phyloP scores from a whole-genome alignment of 2,797 vertebrate genomes.

The Enteromius treurensis region DNA sequence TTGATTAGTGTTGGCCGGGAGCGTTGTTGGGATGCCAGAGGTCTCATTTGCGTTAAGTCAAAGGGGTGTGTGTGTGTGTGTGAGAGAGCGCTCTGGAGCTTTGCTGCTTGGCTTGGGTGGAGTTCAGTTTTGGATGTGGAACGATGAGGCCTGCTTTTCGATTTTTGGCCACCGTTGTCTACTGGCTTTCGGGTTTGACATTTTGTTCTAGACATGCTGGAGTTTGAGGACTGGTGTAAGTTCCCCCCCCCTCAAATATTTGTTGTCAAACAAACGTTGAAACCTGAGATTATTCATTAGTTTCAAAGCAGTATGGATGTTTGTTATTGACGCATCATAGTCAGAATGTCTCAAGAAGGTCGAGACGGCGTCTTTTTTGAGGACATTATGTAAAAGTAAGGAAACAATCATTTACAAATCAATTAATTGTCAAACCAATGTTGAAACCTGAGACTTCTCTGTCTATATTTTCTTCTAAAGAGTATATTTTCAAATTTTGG shows the following conservation, averaged over 20 bases:
- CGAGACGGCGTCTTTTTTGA: background rate
- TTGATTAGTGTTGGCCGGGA: constrained; percentile 31
- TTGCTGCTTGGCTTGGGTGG: constrained; percentile 50
- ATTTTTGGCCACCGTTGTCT: constrained; percentile 25
- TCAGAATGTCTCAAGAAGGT: background rate
- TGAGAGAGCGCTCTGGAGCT: constrained; percentile 19
- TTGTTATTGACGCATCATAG: background rate
- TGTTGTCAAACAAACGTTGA: background rate
- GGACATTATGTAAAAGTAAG: background rate
- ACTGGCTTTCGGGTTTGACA: constrained; percentile 2
- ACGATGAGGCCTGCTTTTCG: constrained; percentile 43
- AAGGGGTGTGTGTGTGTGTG: constrained; percentile 32
- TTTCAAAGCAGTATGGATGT: background rate
- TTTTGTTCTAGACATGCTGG: background rate
- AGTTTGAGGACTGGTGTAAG: background rate
- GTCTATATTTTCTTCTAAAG: background rate
- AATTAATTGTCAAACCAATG: background rate
- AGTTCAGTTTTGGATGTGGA: constrained; percentile 54
- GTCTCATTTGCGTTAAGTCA: background rate
- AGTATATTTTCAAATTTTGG: background rate
- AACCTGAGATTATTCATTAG: background rate
- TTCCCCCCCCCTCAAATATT: too few relatives aligned
- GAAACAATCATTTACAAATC: background rate
- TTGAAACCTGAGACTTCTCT: background rate
- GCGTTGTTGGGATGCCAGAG: constrained; percentile 21